Evolutionary conservation across 92 coral and sea anemone species (phyloP), one percentile per base, ranked within the genome.

Genomic region (Porites lobata): DNA sequence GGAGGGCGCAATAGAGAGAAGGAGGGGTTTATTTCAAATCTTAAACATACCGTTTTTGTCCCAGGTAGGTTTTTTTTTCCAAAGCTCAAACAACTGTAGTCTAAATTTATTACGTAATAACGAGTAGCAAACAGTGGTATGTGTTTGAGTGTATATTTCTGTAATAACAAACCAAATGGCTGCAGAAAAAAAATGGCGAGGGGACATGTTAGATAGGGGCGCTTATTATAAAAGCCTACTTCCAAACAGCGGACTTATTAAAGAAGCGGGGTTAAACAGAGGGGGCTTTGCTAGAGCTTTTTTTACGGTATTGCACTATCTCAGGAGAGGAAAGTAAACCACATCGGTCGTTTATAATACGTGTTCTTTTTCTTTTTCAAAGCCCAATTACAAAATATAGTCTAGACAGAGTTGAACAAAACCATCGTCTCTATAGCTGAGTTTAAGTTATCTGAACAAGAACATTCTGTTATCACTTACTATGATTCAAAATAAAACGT

Each of bases 21-120:
- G 26, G 26, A 24, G 75, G 51, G 75, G 51, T 7, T 72, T 75
- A 75, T 77, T 77, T 77, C 68, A 76, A 76, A 76, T 76, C 80
- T 75, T 75, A 75, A 76, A 76, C 66, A 52, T 18, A 13, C 66
- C 80, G 47, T 76, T 76, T 76, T 57, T 21, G 80, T 76, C 80
- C 56, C 56, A 54, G 56, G 26, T 24, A 76, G 67, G 22, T 52
- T 65, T 54, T 76, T n/a, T 76, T 76, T 65, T 76, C 38, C 50
- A 21, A 76, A 76, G 32, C 66, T 76, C 18, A 58, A 76, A 54
- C 80, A 76, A 57, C 80, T 76, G 67, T 63, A 53, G 65, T 76
- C 43, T 52, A 76, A 76, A 43, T 76, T 76, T 57, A 76, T 76
- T 52, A 76, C n/a, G 18, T 21, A 76, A 21, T 58, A 76, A 18